phyloP scores from a whole-genome alignment of 2,797 vertebrate species.

The Tamandua tetradactyla region DNA sequence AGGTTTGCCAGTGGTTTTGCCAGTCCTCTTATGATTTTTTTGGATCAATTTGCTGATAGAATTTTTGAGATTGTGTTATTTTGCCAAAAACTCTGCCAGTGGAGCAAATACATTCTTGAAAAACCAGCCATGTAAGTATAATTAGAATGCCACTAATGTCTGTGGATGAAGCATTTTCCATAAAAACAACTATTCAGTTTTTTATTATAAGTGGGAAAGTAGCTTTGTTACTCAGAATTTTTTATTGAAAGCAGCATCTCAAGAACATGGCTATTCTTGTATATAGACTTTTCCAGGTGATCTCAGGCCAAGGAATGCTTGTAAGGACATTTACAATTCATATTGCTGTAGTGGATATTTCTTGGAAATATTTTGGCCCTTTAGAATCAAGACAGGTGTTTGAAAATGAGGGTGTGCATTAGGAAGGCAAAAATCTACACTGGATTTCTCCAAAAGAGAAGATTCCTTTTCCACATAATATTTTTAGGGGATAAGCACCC shows the following conservation, averaged over 20 bases:
- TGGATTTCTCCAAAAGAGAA: neutral
- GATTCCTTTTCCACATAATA: neutral
- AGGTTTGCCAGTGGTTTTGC: neutral
- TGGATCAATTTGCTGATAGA: neutral
- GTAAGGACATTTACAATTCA: neutral
- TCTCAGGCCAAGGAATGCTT: neutral
- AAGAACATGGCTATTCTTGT: neutral
- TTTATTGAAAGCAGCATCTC: neutral
- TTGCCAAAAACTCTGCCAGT: neutral
- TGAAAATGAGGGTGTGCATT: neutral
- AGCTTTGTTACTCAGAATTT: conserved; percentile 12
- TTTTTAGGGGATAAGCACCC: neutral
- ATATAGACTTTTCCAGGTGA: neutral
- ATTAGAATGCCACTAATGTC: neutral
- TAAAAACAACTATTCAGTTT: neutral
- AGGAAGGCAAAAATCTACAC: neutral
- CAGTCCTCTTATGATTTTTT: neutral
- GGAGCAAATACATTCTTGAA: conserved; percentile 33
- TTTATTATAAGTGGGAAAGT: conserved; percentile 27
- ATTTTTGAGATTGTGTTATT: conserved; percentile 21
- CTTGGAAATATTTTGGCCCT: neutral
- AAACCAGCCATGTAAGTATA: neutral
- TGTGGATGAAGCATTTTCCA: conserved; percentile 14
- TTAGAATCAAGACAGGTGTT: neutral
- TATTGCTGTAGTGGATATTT: neutral